Evolutionary conservation across 2,888 invertebrate genomes (phyloP).

Genomic region (Phytoseiulus persimilis): DNA sequence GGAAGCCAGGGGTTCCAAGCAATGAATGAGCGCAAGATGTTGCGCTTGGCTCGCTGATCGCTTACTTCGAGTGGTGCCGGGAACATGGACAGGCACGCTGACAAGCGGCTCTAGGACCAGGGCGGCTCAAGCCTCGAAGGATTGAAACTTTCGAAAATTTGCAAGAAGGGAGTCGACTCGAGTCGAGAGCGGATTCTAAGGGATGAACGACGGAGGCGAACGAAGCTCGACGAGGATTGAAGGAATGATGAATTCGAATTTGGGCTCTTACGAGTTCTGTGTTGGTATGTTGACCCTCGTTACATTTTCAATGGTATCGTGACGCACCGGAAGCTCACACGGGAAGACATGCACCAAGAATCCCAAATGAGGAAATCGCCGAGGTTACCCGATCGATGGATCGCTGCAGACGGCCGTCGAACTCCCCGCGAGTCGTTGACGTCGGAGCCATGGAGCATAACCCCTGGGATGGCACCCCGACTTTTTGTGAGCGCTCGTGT

Average conservation of each 20-base stretch:
- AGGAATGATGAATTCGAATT: background rate
- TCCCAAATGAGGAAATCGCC: background rate
- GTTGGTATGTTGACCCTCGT: background rate
- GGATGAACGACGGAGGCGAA: background rate
- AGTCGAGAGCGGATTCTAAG: background rate
- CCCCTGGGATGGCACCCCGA: background rate
- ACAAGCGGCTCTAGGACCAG: background rate
- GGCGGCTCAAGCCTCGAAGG: background rate
- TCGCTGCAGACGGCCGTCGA: no score
- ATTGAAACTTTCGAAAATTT: background rate
- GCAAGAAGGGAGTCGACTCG: background rate
- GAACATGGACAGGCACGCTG: background rate
- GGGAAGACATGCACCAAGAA: background rate
- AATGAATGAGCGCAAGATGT: background rate
- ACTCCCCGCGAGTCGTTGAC: no score
- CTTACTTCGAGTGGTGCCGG: background rate
- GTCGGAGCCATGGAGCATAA: no score
- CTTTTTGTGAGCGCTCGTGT: background rate
- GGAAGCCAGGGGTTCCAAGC: no score
- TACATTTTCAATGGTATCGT: background rate
- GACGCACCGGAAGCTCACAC: background rate
- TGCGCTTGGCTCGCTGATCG: background rate
- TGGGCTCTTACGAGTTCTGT: background rate
- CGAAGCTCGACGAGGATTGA: background rate
- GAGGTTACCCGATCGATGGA: no score